phyloP scores from a whole-genome alignment of 2,888 invertebrate genomes.

The Drosophila austrosaltans region DNA sequence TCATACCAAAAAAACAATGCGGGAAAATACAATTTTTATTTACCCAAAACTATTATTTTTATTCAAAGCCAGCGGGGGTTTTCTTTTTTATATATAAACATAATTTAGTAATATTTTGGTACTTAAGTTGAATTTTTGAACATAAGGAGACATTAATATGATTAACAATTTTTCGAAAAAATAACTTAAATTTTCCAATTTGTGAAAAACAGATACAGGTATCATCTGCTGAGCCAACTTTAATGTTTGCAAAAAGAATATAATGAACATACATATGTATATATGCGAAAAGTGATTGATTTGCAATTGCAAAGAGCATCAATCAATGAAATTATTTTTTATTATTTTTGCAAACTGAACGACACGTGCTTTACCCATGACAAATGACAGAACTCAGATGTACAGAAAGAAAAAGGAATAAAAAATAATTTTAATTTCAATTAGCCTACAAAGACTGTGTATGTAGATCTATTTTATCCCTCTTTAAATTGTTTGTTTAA shows the following conservation, averaged over 20 bases:
- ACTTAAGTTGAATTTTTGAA: constrained; percentile 24
- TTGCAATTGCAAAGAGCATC: constrained; percentile 22
- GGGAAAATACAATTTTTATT: constrained; percentile 68
- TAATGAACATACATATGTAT: too few species aligned
- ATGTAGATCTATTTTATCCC: neutral
- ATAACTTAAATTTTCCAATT: too few species aligned
- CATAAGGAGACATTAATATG: neutral
- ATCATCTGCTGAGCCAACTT: neutral
- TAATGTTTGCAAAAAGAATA: neutral
- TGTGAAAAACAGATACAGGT: neutral
- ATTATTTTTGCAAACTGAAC: neutral
- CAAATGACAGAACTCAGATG: constrained; percentile 65
- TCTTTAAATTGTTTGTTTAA: neutral
- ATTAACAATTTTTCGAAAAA: neutral
- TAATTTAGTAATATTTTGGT: constrained; percentile 26
- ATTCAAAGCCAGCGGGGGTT: neutral
- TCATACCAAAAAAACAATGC: constrained; percentile 71
- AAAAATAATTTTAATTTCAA: constrained; percentile 44
- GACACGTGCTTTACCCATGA: constrained; percentile 37
- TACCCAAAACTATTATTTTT: constrained; percentile 39
- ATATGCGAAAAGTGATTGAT: constrained; percentile 16
- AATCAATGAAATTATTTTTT: constrained; percentile 15
- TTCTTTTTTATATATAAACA: constrained; percentile 16
- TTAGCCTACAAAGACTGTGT: constrained; percentile 38
- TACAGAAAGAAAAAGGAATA: constrained; percentile 12